Evolutionary conservation across 2,797 vertebrate genomes (phyloP).

Genomic region (Gambelia wislizenii): DNA sequence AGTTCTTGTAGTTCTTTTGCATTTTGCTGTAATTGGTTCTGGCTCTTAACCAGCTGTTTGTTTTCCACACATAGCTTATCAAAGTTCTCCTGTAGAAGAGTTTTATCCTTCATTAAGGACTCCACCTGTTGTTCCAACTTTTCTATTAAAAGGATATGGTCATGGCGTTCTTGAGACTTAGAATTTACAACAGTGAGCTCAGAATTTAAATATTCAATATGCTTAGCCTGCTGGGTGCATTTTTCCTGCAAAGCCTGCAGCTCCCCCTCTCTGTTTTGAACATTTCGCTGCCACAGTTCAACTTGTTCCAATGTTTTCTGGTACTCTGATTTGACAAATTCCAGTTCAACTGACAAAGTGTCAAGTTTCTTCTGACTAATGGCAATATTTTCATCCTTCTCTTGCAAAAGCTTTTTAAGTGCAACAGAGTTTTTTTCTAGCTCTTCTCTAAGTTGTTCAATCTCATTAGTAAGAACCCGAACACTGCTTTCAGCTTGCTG

Average conservation of each 20-base stretch:
- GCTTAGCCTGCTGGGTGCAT: constrained; percentile 81
- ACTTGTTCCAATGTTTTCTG: constrained; percentile 81
- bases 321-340: constrained; percentile 80
- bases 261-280: constrained; percentile 84
- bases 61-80: constrained; percentile 79
- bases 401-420: constrained; percentile 74
- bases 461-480: constrained; percentile 76
- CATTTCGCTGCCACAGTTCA: constrained; percentile 76
- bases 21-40: constrained; percentile 67
- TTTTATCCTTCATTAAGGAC: constrained; percentile 76
- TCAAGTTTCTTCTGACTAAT: constrained; percentile 74
- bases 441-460: constrained; percentile 65
- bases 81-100: constrained; percentile 75
- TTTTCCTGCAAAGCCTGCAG: constrained; percentile 82
- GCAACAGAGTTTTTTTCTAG: constrained; percentile 68
- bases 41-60: constrained; percentile 71
- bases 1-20: constrained; percentile 76
- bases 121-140: constrained; percentile 72
- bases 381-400: constrained; percentile 79
- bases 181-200: constrained; percentile 79
- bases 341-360: constrained; percentile 81
- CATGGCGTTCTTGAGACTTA: constrained; percentile 76
- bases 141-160: constrained; percentile 61
- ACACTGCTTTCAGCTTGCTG: constrained; percentile 65
- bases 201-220: constrained; percentile 73